A percentile compares a stretch with the other conserved stretches of the same genome.
Evolutionary conservation across 2,888 invertebrate species (phyloP).

Genomic region (Tenthredo distinguenda): DNA sequence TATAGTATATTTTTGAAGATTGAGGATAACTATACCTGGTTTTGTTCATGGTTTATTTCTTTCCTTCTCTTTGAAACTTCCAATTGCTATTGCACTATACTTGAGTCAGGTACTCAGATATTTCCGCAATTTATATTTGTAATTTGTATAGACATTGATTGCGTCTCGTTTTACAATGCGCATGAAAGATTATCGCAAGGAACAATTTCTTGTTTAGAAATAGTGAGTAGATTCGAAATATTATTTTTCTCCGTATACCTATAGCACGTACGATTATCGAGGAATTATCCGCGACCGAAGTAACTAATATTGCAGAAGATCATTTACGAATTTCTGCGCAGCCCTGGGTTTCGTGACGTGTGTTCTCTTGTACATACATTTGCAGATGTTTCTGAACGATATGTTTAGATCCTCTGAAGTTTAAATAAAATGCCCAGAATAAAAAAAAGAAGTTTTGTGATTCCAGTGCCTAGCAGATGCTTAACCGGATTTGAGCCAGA

Average conservation of each 20-base stretch:
- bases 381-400: constrained; percentile 11
- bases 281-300: neutral
- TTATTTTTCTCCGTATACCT: neutral
- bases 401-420: neutral
- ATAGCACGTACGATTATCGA: neutral
- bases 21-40: neutral
- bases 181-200: neutral
- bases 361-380: neutral
- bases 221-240: neutral
- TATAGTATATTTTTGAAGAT: neutral
- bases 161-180: neutral
- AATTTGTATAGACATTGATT: neutral
- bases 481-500: neutral
- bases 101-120: neutral
- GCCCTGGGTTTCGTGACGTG: neutral
- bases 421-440: constrained; percentile 25
- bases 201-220: neutral
- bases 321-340: neutral
- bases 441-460: constrained; percentile 18
- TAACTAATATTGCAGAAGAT: neutral
- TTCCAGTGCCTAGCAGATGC: constrained; percentile 32
- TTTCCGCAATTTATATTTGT: neutral
- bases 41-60: neutral
- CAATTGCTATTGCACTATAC: neutral
- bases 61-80: neutral